Conservation (phyloP, 2,113 vertebrate genomes). For the Fregetta grallaria region DNA sequence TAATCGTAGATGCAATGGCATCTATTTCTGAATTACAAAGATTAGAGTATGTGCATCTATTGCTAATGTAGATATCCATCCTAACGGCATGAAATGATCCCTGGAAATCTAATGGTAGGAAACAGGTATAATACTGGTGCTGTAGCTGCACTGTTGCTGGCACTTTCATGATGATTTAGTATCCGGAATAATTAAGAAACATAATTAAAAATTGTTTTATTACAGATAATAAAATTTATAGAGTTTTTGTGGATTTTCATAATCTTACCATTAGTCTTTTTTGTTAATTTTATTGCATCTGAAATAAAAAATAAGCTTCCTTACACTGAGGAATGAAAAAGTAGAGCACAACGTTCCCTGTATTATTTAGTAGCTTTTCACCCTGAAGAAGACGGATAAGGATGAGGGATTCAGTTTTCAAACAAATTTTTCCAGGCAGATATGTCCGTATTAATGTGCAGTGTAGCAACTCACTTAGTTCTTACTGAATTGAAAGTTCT, state of each 20-base stretch:
- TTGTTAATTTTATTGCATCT: background rate
- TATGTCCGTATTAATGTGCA: background rate
- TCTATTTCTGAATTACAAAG: background rate
- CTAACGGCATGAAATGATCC: background rate
- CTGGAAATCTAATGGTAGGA: background rate
- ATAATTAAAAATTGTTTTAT: background rate
- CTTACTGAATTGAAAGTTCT: background rate
- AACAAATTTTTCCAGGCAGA: background rate
- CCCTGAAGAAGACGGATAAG: background rate
- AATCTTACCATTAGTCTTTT: background rate
- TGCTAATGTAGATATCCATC: background rate
- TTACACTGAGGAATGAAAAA: background rate
- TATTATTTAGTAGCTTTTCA: background rate
- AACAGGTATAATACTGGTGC: background rate
- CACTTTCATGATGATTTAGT: background rate
- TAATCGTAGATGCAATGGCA: background rate
- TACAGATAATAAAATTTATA: background rate
- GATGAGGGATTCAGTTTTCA: background rate
- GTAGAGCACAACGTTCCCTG: background rate
- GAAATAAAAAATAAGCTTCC: background rate
- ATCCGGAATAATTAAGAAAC: background rate
- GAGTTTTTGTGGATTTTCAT: background rate
- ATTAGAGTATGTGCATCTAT: background rate
- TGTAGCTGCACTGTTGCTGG: background rate
- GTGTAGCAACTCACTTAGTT: background rate